Percentiles rank a stretch among this genome's conserved stretches.
phyloP scores from a whole-genome alignment of 1,140 invertebrate species.

The Asobara japonica region DNA sequence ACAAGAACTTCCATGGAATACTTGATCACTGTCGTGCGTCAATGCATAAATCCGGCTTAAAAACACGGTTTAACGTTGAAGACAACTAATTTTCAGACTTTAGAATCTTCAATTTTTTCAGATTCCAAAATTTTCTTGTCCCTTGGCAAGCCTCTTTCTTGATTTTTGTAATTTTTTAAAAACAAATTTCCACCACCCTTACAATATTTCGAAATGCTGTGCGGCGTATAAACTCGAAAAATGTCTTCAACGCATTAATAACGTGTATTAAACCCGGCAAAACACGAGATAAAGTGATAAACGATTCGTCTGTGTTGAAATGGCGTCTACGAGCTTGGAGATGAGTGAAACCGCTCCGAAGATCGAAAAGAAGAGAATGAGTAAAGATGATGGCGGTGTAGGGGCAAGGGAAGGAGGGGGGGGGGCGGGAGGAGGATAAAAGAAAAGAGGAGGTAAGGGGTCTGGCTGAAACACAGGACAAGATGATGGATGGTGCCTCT shows the following conservation, averaged over 20 bases:
- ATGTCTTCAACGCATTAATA: background rate
- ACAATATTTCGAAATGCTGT: too few relatives aligned
- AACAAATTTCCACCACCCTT: too few relatives aligned
- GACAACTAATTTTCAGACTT: too few relatives aligned
- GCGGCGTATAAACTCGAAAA: background rate
- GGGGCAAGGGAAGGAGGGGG: conserved; percentile 2
- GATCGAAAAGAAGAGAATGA: background rate
- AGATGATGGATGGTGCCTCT: conserved; percentile 64
- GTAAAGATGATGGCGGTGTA: background rate
- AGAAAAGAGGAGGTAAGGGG: conserved; percentile 9
- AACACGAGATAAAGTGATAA: conserved; percentile 14
- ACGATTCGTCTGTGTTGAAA: conserved; percentile 19
- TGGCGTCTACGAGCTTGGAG: background rate
- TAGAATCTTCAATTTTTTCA: too few relatives aligned
- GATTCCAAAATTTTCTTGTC: too few relatives aligned
- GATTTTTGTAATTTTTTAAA: too few relatives aligned
- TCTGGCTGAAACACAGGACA: conserved; percentile 53
- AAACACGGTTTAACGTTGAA: too few relatives aligned
- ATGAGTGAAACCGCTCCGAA: conserved; percentile 6
- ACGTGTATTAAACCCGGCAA: background rate
- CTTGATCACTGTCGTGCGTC: too few relatives aligned
- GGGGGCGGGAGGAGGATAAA: background rate
- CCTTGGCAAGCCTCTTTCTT: too few relatives aligned
- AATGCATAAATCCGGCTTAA: too few relatives aligned
- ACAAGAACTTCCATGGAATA: too few relatives aligned